phyloP scores from a whole-genome alignment of 2,888 invertebrate species.

The Liodrosophila aerea region DNA sequence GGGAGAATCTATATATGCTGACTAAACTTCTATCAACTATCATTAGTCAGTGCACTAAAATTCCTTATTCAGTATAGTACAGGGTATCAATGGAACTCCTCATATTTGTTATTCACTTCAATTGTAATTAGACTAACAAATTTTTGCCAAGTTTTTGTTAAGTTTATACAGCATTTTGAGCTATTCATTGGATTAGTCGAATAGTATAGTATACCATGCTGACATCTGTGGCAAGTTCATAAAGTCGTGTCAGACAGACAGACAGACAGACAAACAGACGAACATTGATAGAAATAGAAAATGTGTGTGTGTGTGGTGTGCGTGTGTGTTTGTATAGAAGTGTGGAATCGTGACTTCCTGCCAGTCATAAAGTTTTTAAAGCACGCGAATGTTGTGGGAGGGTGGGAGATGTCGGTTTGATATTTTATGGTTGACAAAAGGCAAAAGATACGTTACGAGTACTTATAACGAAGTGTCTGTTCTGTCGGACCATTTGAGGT shows the following conservation, averaged over 20 bases:
- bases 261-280: constrained; percentile 10
- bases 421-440: constrained; percentile 70
- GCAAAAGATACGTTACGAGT: constrained; percentile 49
- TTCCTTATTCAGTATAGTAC: too few relatives aligned
- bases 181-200: constrained; percentile 4
- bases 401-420: constrained; percentile 18
- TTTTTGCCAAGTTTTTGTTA: constrained; percentile 40
- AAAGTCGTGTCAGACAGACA: constrained; percentile 1
- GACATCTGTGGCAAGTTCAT: constrained; percentile 6
- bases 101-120: too few relatives aligned
- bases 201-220: neutral
- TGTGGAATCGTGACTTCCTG: constrained; percentile 73
- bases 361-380: constrained; percentile 55
- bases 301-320: too few relatives aligned
- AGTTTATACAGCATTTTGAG: constrained; percentile 18
- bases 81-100: constrained; percentile 7
- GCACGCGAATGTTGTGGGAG: constrained; percentile 24
- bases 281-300: constrained; percentile 30
- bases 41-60: too few relatives aligned
- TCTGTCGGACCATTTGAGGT: constrained; percentile 65
- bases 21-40: too few relatives aligned
- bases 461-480: constrained; percentile 24
- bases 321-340: constrained; percentile 13
- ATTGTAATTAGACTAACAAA: constrained; percentile 60
- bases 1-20: too few relatives aligned